Evolutionary conservation across 2,113 vertebrate genomes (phyloP), one percentile per base, ranked within the genome.

Genomic region (Aphyosemion australe): DNA sequence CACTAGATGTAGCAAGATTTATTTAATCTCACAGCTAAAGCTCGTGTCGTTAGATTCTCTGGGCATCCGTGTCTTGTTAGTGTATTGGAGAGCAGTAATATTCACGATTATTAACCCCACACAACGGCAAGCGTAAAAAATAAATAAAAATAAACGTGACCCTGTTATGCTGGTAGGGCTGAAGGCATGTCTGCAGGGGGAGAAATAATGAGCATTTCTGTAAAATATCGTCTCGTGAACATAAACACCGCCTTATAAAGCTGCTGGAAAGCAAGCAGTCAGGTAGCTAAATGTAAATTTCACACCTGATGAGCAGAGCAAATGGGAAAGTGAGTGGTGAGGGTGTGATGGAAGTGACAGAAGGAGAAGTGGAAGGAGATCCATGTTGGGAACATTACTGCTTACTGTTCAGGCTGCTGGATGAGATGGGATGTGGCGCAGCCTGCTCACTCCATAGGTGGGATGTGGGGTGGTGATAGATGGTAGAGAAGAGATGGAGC

Each of bases 381-480:
- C 59, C 53, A 39, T 76, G 42, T 11, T 42, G 20, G 39, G 39
- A 65, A 20, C n/a, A 55, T 74, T 60, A 49, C 65, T 61, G 47
- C 69, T 69, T 68, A 69, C 70, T 70, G 72, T 47, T 80, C 14
- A 12, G 61, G 59, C 34, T 62, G 61, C 49, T 62, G 69, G 66
- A 61, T 48, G 57, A 80, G 50, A 65, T 46, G 31, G 69, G 74
- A 67, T 32, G 39, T 58, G 68, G 67, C 1, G 6, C 72, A 79
- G 82, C 5, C 72, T 65, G 69, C 58, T 73, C 51, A 59, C 78
- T 75, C 77, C 64, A 79, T 84, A 83, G 79, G 79, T 75, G 64
- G 76, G 72, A 69, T 73, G 65, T 15, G 3, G 53, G 72, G 61
- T 16, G 69, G 59, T 86, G 88, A 90, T 87, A 82, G 79, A 88